Evolutionary conservation across 2,113 vertebrate genomes (phyloP), one percentile per base, ranked within the genome.

Genomic region (Triplophysa siluroides): DNA sequence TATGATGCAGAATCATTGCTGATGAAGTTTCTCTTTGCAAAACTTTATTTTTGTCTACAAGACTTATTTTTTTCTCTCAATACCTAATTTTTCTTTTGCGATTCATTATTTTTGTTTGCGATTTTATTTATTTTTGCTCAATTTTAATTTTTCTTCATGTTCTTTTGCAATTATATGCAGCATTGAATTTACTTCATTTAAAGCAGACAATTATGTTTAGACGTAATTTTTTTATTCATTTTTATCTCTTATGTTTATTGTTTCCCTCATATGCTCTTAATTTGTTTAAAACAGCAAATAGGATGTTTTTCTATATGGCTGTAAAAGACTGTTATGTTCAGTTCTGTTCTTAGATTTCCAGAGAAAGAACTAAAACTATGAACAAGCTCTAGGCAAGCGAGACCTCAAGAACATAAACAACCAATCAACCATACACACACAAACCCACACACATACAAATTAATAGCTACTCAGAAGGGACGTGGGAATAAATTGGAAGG

Each of bases 371-470:
- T 23, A 43, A 62, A 74, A 23, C 26, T 41, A 10, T 26, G 5
- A 43, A 26, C 38, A 62, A 74, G 72, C 38, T 45, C 19, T 14
- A 38, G 52, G 26, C 12, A 21, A 56, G 24, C 1, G 6, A 29
- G 26, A 33, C 50, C 19, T 26, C 50, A 58, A 72, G 52, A 38
- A 72, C 11, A 72, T 58, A 72, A 71, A 71, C 50, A 71, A 61
- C 56, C n/a, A 74, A 61, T 61, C 18, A 41, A 62, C 56, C 72
- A 56, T 33, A 33, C 65, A 45, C 19, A 70, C 68, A 54, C n/a
- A 74, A 10, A 76, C 16, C 12, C 71, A 60, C 58, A 50, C 18
- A n/a, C 60, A 63, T 14, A 14, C 50, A 21, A 29, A 76, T 50
- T 50, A 50, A 76, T 63, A 64, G 60, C 50, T 52, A 52, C 50